Evolutionary conservation across 2,888 invertebrate genomes (phyloP), one percentile per base, ranked within the genome.

Genomic region (Microctonus brassicae): DNA sequence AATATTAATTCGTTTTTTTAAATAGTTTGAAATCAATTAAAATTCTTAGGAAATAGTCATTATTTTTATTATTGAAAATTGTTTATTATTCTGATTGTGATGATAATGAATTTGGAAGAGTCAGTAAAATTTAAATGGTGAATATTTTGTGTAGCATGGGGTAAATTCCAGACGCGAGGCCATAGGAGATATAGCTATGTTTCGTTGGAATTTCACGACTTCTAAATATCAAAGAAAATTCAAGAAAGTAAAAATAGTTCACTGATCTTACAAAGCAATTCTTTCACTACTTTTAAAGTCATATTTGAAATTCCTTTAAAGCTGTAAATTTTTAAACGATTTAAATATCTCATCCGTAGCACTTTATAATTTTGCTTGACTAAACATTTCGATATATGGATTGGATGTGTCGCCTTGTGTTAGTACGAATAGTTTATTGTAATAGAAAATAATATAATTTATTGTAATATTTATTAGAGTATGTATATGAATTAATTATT

Each of bases 181-280:
- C 39, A 39, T 13, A 39, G 39, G n/a, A 13, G n/a, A 13, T 39
- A n/a, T 39, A 39, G 39, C 13, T 13, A 39, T 29, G 3, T 47
- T 63, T 39, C 17, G 24, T 42, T 26, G 47, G 63, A 63, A 63
- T 63, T 63, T 42, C 26, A 47, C 22, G 63, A 63, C 39, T 42
- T 26, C 29, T 24, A 63, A 63, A 24, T 63, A 63, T 63, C 24
- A 63, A 63, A 62, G 39, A 39, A 39, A 39, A 39, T 13, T 39
- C 39, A 39, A 39, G 39, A 39, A 39, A 39, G n/a, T 13, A 39
- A 39, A 39, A 26, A 29, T 33, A 33, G 58, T 33, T 58, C 29
- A 39, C 39, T 5, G 39, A 39, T 39, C 13, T 2, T n/a, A 39
- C 39, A 39, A 39, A 39, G 39, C 39, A n/a, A 39, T 39, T 39